Conservation (phyloP, 1,140 invertebrate genomes). For the Varroa destructor region DNA sequence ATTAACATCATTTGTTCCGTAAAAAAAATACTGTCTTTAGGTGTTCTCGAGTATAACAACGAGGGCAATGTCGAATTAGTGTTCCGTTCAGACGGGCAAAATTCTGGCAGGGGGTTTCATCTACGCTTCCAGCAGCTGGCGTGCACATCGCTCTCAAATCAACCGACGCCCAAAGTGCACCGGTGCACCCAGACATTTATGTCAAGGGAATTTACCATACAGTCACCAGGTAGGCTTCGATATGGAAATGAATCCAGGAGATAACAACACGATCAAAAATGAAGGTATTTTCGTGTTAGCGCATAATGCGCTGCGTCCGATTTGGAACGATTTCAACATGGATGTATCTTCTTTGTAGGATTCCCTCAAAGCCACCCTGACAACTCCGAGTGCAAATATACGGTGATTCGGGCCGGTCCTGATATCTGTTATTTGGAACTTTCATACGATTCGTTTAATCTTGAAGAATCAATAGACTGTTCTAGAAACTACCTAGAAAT, state of each 20-base stretch:
- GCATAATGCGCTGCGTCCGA: too few species aligned
- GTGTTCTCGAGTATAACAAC: conserved; percentile 27
- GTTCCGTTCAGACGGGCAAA: conserved; percentile 35
- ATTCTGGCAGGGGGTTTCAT: conserved; percentile 34
- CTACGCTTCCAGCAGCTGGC: conserved; percentile 34
- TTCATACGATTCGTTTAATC: conserved; percentile 34
- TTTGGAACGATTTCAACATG: too few species aligned
- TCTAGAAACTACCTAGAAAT: conserved; percentile 35
- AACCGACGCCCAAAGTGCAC: conserved; percentile 21
- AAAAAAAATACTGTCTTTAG: background rate
- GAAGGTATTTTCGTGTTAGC: too few species aligned
- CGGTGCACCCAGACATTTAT: conserved; percentile 15
- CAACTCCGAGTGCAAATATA: conserved; percentile 34
- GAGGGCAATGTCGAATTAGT: conserved; percentile 31
- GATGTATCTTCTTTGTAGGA: background rate
- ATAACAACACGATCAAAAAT: too few species aligned
- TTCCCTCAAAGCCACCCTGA: conserved; percentile 32
- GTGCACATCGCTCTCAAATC: conserved; percentile 32
- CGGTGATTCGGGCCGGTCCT: conserved; percentile 32
- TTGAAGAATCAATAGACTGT: conserved; percentile 36
- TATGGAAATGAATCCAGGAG: too few species aligned
- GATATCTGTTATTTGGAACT: conserved; percentile 36
- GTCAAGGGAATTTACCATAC: conserved; percentile 17
- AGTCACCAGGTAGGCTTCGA: background rate
- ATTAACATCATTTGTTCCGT: too few species aligned